Evolutionary conservation across 2,113 vertebrate genomes (phyloP).

Genomic region (Pica pica): DNA sequence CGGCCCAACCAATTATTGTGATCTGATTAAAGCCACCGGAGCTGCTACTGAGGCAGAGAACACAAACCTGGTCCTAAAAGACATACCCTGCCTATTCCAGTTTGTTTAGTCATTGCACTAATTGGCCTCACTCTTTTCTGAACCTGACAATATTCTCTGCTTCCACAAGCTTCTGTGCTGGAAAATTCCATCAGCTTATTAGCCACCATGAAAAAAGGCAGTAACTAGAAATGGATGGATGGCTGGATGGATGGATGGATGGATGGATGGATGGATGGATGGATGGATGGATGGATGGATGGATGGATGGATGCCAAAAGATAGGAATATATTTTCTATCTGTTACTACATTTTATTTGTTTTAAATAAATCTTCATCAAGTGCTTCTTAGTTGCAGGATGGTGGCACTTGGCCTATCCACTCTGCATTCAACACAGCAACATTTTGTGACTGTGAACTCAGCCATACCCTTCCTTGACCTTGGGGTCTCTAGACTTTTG

Average conservation of each 20-base stretch:
- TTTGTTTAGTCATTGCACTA: not conserved
- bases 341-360: not conserved
- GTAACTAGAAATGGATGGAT: not conserved
- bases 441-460: fast-evolving
- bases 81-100: not conserved
- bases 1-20: not conserved
- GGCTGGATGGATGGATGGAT: not conserved
- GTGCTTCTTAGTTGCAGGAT: not conserved
- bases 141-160: not conserved
- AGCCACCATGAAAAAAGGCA: not conserved
- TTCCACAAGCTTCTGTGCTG: not conserved
- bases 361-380: not conserved
- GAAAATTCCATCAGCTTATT: not conserved
- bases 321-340: not conserved
- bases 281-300: not conserved
- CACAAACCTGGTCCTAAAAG: not conserved
- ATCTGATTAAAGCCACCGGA: not conserved
- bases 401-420: not conserved
- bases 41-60: not conserved
- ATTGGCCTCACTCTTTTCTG: not conserved
- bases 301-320: not conserved
- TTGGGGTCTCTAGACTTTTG: not conserved
- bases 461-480: not conserved
- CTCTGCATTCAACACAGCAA: not conserved
- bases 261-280: not conserved